phyloP scores from a whole-genome alignment of 2,113 vertebrate species.

The Tor tambroides region DNA sequence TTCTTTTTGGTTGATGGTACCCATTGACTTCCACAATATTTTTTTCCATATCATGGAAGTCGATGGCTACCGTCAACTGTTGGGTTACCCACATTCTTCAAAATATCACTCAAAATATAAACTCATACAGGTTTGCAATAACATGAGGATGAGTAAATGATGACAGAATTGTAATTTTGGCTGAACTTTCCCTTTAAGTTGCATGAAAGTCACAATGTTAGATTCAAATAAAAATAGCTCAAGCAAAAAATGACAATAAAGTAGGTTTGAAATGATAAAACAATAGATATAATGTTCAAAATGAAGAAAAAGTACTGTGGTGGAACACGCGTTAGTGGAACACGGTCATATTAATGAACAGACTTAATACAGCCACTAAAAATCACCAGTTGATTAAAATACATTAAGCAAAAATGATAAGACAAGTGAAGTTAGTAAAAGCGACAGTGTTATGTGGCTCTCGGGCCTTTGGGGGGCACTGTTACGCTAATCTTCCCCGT shows the following conservation, averaged over 20 bases:
- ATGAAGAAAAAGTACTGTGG: background rate
- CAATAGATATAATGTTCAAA: background rate
- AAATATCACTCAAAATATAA: too few species aligned
- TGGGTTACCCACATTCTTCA: too few species aligned
- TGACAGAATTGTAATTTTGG: too few species aligned
- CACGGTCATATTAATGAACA: background rate
- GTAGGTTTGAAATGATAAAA: background rate
- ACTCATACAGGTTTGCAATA: too few species aligned
- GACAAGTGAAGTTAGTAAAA: background rate
- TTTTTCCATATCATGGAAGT: too few species aligned
- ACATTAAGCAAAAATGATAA: background rate
- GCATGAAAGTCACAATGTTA: background rate
- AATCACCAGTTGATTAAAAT: background rate
- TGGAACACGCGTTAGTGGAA: background rate
- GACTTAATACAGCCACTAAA: background rate
- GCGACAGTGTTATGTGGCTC: background rate
- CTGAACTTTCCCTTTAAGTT: background rate
- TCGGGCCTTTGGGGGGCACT: slow-evolving; percentile 5
- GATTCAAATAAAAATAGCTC: background rate
- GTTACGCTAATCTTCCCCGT: slow-evolving; percentile 4
- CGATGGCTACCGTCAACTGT: too few species aligned
- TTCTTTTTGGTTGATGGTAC: too few species aligned
- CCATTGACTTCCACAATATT: too few species aligned
- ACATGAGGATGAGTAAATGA: too few species aligned
- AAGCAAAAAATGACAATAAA: background rate